These are phyloP conservation scores for Anneissia japonica DNA, from an alignment of 35 echinoderm and acorn worm genomes.

Conservation along the genomic window DNA sequence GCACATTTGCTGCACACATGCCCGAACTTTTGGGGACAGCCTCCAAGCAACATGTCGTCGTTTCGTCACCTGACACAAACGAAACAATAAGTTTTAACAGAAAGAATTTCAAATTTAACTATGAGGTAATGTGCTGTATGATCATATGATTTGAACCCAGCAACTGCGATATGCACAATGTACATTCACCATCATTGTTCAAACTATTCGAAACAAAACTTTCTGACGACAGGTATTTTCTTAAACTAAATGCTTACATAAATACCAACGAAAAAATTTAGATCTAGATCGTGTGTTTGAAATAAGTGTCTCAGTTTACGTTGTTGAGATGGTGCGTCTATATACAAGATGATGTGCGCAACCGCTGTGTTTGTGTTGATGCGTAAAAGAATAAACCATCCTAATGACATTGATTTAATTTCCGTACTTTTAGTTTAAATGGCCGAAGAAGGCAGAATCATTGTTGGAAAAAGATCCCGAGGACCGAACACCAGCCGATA, in stretches of 20 bases:
- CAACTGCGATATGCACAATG: not conserved
- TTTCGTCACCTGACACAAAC: constrained; percentile 18
- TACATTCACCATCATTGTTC: not conserved
- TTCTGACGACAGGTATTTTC: too few species aligned
- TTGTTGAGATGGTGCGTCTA: not conserved
- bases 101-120: constrained; percentile 64
- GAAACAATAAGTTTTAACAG: constrained; percentile 78
- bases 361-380: not conserved
- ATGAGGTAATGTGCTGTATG: constrained; percentile 54
- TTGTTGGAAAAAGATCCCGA: constrained; percentile 54
- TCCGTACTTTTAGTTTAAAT: constrained; percentile 52
- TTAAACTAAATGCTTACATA: not conserved
- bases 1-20: constrained; percentile 59
- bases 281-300: not conserved
- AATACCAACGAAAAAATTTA: not conserved
- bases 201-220: too few species aligned
- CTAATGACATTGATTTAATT: not conserved
- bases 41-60: constrained; percentile 33
- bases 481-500: constrained; percentile 56
- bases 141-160: not conserved
- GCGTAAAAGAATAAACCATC: too few species aligned
- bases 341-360: not conserved
- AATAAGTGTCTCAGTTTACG: not conserved
- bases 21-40: constrained; percentile 57
- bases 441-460: constrained; percentile 59